Evolutionary conservation across 1,140 invertebrate species (phyloP).

Genomic region (Heliothis virescens): DNA sequence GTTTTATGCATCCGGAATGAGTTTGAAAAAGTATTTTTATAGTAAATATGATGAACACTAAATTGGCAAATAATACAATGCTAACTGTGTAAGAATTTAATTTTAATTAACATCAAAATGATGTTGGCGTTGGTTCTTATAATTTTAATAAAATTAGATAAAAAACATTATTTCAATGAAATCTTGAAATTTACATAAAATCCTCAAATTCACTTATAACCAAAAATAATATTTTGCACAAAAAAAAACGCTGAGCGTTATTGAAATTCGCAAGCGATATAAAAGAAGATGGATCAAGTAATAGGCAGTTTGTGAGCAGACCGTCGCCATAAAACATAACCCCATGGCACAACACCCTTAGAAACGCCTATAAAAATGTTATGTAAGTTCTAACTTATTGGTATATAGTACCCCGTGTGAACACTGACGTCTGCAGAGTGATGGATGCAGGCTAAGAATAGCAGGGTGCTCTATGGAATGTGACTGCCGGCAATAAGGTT

Average conservation of each 20-base stretch:
- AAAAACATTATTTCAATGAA: too few relatives aligned
- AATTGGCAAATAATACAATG: too few relatives aligned
- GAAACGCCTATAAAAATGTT: slow-evolving; percentile 24
- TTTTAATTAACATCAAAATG: too few relatives aligned
- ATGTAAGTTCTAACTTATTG: background rate
- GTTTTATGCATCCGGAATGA: too few relatives aligned
- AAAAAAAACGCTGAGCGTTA: background rate
- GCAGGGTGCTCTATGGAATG: background rate
- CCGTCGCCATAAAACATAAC: slow-evolving; percentile 19
- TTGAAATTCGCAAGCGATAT: background rate
- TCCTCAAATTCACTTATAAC: too few relatives aligned
- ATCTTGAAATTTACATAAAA: too few relatives aligned
- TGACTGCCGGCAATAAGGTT: background rate
- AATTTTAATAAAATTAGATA: too few relatives aligned
- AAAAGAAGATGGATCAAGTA: slow-evolving; percentile 15
- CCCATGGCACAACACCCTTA: slow-evolving; percentile 33
- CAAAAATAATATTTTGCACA: too few relatives aligned
- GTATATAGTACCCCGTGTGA: background rate
- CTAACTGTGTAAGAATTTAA: too few relatives aligned
- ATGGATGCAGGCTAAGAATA: slow-evolving; percentile 16
- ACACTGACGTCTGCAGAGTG: background rate
- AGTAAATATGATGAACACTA: too few relatives aligned
- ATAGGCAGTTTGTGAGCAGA: slow-evolving; percentile 21
- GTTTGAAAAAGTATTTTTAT: too few relatives aligned
- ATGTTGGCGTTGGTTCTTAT: too few relatives aligned